phyloP scores from a whole-genome alignment of 2,113 vertebrate genomes.

The Eurystomus gularis region DNA sequence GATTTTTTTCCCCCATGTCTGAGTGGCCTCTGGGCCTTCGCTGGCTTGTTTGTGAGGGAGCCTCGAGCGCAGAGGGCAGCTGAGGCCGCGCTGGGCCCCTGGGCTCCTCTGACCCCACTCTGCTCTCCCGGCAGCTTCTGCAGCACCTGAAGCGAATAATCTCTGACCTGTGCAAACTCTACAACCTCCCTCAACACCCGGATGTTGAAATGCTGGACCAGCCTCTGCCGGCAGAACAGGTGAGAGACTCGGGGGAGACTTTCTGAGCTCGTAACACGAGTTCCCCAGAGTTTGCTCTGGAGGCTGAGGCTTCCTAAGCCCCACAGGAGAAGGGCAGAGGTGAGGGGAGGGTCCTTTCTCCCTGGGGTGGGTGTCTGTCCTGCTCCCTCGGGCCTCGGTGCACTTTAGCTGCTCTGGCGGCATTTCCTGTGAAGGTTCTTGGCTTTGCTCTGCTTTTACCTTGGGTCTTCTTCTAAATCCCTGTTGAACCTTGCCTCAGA shows the following conservation, averaged over 20 bases:
- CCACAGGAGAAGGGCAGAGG: background rate
- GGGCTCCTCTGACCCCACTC: rapidly evolving
- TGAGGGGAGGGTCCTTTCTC: background rate
- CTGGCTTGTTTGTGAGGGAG: no score
- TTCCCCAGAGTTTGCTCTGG: background rate
- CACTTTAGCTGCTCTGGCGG: background rate
- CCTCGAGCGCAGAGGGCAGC: no score
- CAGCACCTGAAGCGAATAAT: slow-evolving; percentile 97
- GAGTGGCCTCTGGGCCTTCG: no score
- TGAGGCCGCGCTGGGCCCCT: no score
- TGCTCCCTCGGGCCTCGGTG: rapidly evolving
- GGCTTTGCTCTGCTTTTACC: background rate
- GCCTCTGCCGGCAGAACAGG: slow-evolving; percentile 91
- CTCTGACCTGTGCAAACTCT: slow-evolving; percentile 96
- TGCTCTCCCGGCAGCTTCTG: slow-evolving; percentile 77
- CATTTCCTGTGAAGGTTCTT: background rate
- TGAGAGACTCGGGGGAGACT: slow-evolving; percentile 19
- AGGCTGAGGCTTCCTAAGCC: background rate
- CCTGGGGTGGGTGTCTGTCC: background rate
- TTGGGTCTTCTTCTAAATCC: background rate
- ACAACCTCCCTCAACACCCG: slow-evolving; percentile 96
- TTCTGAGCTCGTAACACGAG: rapidly evolving
- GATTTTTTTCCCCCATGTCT: no score
- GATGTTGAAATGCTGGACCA: slow-evolving; percentile 98
- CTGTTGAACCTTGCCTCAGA: background rate